These are phyloP conservation scores for Clistopyga incitator DNA, from an alignment of 2,888 invertebrate species.

Conservation along the genomic window DNA sequence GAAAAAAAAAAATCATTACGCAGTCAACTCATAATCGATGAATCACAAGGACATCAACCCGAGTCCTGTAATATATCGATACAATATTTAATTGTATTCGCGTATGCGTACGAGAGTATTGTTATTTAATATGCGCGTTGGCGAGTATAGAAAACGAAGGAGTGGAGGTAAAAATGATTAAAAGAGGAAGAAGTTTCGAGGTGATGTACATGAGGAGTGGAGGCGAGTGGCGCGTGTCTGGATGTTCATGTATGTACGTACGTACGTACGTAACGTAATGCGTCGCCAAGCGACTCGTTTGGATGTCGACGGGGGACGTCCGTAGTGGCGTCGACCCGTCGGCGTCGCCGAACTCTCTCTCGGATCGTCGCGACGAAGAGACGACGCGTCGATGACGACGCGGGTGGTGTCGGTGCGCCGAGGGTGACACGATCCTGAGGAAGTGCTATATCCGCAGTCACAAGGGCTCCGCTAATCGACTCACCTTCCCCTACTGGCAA, in stretches of 20 bases:
- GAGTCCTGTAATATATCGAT: neutral
- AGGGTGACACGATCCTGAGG: slow-evolving; percentile 34
- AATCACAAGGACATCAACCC: slow-evolving; percentile 1
- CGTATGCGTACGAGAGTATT: no score
- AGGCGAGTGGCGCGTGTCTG: neutral
- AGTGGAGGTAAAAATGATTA: neutral
- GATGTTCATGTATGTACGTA: slow-evolving; percentile 20
- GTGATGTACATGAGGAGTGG: neutral
- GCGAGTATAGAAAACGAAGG: slow-evolving; percentile 5
- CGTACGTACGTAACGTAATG: slow-evolving; percentile 49
- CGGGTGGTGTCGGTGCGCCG: slow-evolving; percentile 45
- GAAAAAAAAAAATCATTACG: neutral
- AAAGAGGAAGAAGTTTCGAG: no score
- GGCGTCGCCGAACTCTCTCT: slow-evolving; percentile 71
- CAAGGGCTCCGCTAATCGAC: slow-evolving; percentile 65
- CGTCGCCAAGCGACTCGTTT: slow-evolving; percentile 61
- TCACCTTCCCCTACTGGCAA: slow-evolving; percentile 62
- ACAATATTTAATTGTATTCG: no score
- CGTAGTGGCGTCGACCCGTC: slow-evolving; percentile 75
- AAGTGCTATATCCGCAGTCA: slow-evolving; percentile 36
- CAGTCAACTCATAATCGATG: neutral
- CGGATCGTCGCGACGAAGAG: slow-evolving; percentile 57
- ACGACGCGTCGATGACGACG: slow-evolving; percentile 49
- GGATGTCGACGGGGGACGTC: slow-evolving; percentile 71
- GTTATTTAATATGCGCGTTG: slow-evolving; percentile 5